Conservation (phyloP, 2,888 invertebrate genomes). For the Zhuqinia jingwanae region DNA sequence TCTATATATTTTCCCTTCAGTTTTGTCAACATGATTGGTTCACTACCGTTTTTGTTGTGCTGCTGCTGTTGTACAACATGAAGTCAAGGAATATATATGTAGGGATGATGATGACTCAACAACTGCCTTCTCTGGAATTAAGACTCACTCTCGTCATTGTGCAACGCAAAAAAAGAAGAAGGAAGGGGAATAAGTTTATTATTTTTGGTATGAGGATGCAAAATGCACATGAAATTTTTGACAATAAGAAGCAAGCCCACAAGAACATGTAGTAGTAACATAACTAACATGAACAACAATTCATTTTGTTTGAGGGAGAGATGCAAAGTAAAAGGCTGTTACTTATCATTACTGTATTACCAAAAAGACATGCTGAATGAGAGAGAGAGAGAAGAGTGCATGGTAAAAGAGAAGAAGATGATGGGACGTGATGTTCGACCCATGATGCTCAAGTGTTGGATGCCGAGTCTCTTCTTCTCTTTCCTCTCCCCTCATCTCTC, state of each 20-base stretch:
- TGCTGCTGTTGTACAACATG: no score
- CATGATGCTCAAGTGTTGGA: slow-evolving; percentile 54
- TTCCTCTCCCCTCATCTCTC: no score
- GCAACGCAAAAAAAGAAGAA: slow-evolving; percentile 10
- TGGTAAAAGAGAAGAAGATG: no score
- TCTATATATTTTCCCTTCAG: neutral
- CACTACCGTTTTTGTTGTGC: no score
- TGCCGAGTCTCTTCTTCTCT: neutral
- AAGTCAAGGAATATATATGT: no score
- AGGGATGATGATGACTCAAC: slow-evolving; percentile 24
- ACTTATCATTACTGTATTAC: slow-evolving; percentile 41
- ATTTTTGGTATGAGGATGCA: neutral
- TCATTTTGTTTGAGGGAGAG: slow-evolving; percentile 19
- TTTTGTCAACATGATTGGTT: neutral
- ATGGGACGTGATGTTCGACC: slow-evolving; percentile 66
- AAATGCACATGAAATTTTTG: no score
- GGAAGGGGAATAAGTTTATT: neutral
- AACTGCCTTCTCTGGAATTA: neutral
- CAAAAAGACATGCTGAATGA: neutral
- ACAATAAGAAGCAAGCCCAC: no score
- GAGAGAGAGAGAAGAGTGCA: neutral
- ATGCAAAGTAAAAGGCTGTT: slow-evolving; percentile 65
- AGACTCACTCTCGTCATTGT: neutral
- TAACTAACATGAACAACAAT: slow-evolving; percentile 1
- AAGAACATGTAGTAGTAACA: neutral